Base-by-base conservation (phyloP, 1,140 invertebrate genomes). In the Magallana angulata region DNA sequence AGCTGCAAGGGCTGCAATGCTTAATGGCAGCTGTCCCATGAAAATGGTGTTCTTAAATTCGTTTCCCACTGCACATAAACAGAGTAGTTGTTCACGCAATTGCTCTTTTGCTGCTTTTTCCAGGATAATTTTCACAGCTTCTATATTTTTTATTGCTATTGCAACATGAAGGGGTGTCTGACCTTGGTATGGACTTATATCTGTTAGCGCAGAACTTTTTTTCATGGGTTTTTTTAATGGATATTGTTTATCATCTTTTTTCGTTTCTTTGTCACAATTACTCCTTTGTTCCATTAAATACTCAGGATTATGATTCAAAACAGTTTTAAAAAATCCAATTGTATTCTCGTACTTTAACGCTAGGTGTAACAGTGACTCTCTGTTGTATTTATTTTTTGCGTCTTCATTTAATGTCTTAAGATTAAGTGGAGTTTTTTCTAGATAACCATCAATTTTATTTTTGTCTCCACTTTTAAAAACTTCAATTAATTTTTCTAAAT, bases 161-260 rank as follows among this genome's bases (percentile, higher is more conserved):
- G 90, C 88, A 57, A 91, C 91, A 84, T 92, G 92, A 1, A 92
- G 71, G 18, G 91, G 87, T 14, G 90, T 91, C 71, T 92, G 92
- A 0, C 92, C 91, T 76, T 90, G 85, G 58, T 91, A 92, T 14
- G 88, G 18, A 24, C 18, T 24, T 24, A 24, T 85, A 85, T 81
- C n/a, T 90, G 62, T 30, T 89, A 24, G 18, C 18, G 18, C 18
- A 60, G 9, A 88, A 64, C 11, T 87, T 89, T 30, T 86, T 24
- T 24, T 24, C 18, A 24, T 24, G 18, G 18, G 18, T 24, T 24
- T 24, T 24, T 24, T 24, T 24, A 24, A 24, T 24, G 18, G 18
- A 24, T 24, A 24, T 24, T 24, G 18, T 24, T 24, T 24, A 24
- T 24, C 18, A 24, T 24, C 18, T 24, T 24, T 24, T 24, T 24